Percentiles rank a stretch among this genome's conserved stretches.
These are phyloP conservation scores for Laticauda colubrina DNA, from an alignment of 2,113 vertebrate species.

Conservation along the genomic window DNA sequence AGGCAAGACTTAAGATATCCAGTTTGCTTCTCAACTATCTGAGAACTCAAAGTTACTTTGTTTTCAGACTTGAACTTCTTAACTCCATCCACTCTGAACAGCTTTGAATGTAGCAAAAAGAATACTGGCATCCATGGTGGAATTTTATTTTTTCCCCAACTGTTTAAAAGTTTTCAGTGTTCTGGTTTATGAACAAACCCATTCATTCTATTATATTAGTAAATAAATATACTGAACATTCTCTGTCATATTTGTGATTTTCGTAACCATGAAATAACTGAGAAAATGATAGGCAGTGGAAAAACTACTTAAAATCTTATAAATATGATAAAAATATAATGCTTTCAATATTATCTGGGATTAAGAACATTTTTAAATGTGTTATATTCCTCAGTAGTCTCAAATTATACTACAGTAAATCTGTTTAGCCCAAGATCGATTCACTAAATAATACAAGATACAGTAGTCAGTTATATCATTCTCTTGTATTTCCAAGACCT, in stretches of 20 bases:
- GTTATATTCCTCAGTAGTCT: constrained; percentile 30
- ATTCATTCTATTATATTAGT: neutral
- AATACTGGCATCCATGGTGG: neutral
- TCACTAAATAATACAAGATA: constrained; percentile 23
- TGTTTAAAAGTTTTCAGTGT: neutral
- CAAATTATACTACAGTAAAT: constrained; percentile 33
- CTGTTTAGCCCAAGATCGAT: constrained; percentile 30
- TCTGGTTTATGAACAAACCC: neutral
- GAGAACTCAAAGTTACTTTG: neutral
- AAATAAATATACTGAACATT: neutral
- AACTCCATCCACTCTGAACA: neutral
- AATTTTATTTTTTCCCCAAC: neutral
- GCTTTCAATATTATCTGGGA: constrained; percentile 19
- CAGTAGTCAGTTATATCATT: constrained; percentile 7
- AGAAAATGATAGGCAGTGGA: neutral
- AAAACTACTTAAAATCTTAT: constrained; percentile 8
- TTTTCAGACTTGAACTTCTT: neutral
- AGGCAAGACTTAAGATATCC: neutral
- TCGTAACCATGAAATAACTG: neutral
- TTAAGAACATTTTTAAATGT: constrained; percentile 31
- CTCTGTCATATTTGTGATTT: neutral
- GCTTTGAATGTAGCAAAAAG: neutral
- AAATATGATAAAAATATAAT: neutral
- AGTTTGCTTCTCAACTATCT: neutral
- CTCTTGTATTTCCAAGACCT: constrained; percentile 1